phyloP scores from a whole-genome alignment of 2,797 vertebrate genomes.

The Mormyrus hasselquistii region DNA sequence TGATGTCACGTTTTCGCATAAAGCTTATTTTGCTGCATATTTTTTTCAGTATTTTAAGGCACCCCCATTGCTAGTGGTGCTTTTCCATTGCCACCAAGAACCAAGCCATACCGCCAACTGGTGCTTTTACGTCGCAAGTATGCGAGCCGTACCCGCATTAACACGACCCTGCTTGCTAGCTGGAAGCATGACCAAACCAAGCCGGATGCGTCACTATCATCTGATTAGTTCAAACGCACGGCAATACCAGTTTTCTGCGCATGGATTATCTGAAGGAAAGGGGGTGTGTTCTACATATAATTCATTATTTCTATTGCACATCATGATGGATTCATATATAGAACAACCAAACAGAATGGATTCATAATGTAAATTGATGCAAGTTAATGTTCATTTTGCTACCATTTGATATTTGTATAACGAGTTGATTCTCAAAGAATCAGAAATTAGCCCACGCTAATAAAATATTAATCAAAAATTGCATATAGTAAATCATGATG shows the following conservation, averaged over 20 bases:
- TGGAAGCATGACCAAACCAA: neutral
- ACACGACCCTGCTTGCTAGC: too few relatives aligned
- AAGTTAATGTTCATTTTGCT: neutral
- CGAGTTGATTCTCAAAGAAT: neutral
- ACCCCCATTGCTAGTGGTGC: too few relatives aligned
- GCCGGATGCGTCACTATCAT: neutral
- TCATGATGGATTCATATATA: neutral
- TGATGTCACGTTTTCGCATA: too few relatives aligned
- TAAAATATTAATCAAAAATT: neutral
- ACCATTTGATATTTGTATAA: neutral
- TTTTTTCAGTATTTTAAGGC: too few relatives aligned
- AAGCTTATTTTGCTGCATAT: too few relatives aligned
- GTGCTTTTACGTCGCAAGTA: too few relatives aligned
- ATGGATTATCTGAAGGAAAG: neutral
- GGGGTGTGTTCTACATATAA: neutral
- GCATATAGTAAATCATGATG: neutral
- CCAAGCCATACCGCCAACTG: too few relatives aligned
- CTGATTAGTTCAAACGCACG: neutral
- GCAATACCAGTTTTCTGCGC: neutral
- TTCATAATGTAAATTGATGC: neutral
- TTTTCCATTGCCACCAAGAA: too few relatives aligned
- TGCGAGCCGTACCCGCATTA: too few relatives aligned
- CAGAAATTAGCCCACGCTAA: neutral
- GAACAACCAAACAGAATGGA: neutral
- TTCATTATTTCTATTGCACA: neutral